These are phyloP conservation scores for Desmophyllum pertusum DNA, from an alignment of 92 coral and sea anemone genomes.

Conservation along the genomic window DNA sequence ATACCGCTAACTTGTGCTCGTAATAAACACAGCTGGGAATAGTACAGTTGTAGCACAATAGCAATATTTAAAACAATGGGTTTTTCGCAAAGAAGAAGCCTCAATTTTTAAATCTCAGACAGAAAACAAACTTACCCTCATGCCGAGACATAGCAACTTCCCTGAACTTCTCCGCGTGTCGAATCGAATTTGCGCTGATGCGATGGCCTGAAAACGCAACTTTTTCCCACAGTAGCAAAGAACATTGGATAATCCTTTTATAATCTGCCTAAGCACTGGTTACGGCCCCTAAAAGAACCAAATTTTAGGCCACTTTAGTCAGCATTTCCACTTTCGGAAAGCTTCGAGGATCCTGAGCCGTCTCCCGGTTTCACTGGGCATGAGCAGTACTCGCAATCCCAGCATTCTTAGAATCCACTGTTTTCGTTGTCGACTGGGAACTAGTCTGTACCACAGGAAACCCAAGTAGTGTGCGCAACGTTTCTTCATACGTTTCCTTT, in stretches of 20 bases:
- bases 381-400: slow-evolving; percentile 35
- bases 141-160: slow-evolving; percentile 95
- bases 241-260: slow-evolving; percentile 68
- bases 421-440: neutral
- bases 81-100: neutral
- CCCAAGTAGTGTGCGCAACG: neutral
- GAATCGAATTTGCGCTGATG: slow-evolving; percentile 45
- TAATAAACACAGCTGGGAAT: neutral
- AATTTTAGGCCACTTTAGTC: slow-evolving; percentile 22
- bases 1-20: neutral
- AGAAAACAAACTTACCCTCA: slow-evolving; percentile 81
- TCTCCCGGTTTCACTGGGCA: slow-evolving; percentile 61
- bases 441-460: neutral
- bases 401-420: slow-evolving; percentile 2
- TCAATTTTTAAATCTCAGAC: slow-evolving; percentile 3
- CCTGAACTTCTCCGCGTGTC: slow-evolving; percentile 20
- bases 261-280: slow-evolving; percentile 2
- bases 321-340: slow-evolving; percentile 31
- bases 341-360: slow-evolving; percentile 30
- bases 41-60: neutral
- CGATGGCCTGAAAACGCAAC: slow-evolving; percentile 45
- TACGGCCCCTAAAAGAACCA: slow-evolving; percentile 14
- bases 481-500: no score
- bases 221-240: slow-evolving; percentile 51
- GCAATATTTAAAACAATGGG: neutral